Percentiles rank a stretch among this genome's conserved stretches.
Conservation (phyloP, 2,797 vertebrate genomes). For the Hippoglossus hippoglossus region DNA sequence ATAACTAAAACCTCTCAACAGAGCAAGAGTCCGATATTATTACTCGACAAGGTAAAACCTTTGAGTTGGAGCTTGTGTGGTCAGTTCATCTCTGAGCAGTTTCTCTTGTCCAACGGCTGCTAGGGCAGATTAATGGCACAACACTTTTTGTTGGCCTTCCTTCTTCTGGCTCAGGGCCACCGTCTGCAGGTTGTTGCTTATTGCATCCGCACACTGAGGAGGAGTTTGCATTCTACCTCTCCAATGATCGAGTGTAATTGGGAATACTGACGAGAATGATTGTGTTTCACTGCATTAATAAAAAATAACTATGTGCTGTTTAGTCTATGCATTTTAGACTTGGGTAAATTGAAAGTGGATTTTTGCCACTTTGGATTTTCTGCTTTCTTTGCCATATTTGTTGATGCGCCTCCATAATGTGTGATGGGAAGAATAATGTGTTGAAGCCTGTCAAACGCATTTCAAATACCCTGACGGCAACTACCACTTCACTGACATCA, state of each 20-base stretch:
- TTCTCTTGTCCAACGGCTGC: constrained; percentile 29
- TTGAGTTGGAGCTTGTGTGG: constrained; percentile 24
- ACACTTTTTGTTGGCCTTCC: constrained; percentile 31
- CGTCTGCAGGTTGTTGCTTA: constrained; percentile 28
- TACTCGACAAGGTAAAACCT: constrained; percentile 6
- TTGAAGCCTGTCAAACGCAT: not conserved
- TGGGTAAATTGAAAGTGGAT: too few species aligned
- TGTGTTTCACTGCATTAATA: not conserved
- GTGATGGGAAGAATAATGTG: constrained; percentile 11
- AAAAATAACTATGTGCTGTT: not conserved
- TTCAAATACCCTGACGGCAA: constrained; percentile 25
- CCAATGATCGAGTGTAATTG: constrained; percentile 10
- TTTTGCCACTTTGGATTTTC: too few species aligned
- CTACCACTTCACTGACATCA: constrained; percentile 32
- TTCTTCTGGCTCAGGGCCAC: constrained; percentile 40
- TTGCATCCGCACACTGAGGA: constrained; percentile 11
- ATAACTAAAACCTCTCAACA: not conserved
- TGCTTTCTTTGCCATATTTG: constrained; percentile 1
- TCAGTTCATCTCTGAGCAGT: constrained; percentile 15
- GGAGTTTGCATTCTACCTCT: constrained; percentile 1
- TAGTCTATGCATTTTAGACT: too few species aligned
- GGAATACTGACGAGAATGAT: not conserved
- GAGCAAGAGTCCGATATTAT: not conserved
- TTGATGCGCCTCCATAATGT: not conserved
- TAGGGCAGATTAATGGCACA: constrained; percentile 49